Conservation (phyloP, 2,797 vertebrate species). For the Molossus molossus region DNA sequence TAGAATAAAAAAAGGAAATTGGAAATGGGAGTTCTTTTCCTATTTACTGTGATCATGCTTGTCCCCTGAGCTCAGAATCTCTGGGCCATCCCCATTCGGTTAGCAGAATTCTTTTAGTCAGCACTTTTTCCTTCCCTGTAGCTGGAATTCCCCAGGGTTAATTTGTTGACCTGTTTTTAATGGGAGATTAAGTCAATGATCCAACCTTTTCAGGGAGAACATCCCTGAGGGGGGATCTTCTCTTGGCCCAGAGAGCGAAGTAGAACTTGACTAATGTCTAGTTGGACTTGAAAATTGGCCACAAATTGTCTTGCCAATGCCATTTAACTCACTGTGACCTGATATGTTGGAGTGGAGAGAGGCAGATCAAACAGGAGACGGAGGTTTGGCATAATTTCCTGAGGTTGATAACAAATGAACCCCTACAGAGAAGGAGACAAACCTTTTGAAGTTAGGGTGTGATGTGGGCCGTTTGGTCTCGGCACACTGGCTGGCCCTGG, state of each 20-base stretch:
- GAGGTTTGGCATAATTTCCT: neutral
- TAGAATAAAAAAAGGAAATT: constrained; percentile 90
- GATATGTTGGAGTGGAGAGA: neutral
- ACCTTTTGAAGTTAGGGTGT: neutral
- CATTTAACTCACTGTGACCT: neutral
- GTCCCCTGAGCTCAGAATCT: neutral
- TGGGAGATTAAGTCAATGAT: constrained; percentile 41
- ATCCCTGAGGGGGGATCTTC: neutral
- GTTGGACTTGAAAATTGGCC: neutral
- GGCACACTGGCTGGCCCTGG: neutral
- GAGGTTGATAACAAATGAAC: neutral
- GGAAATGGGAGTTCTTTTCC: constrained; percentile 68
- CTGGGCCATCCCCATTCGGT: neutral
- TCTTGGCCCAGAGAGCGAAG: neutral
- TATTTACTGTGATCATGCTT: neutral
- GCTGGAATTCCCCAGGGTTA: constrained; percentile 60
- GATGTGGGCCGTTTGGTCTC: neutral
- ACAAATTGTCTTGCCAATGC: neutral
- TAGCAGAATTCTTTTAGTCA: constrained; percentile 24
- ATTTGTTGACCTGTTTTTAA: neutral
- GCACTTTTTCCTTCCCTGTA: constrained; percentile 37
- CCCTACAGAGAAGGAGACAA: neutral
- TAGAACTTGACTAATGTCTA: neutral
- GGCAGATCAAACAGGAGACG: neutral
- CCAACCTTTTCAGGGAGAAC: neutral